Evolutionary conservation across 2,797 vertebrate species (phyloP).

Genomic region (Simalia tracyae): DNA sequence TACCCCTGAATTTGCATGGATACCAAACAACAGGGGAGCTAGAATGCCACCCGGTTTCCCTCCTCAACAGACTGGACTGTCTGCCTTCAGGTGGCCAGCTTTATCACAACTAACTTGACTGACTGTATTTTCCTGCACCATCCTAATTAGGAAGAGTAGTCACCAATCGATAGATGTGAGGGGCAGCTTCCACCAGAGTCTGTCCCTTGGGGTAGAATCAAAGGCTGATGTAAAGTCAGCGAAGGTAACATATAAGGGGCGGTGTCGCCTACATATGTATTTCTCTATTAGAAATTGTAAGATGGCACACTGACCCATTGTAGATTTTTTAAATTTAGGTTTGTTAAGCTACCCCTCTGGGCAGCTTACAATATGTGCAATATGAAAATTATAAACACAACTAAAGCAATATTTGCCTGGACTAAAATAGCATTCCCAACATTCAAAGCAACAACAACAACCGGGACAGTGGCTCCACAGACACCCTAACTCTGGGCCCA

Average conservation of each 20-base stretch:
- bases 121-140: background rate
- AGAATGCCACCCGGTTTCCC: background rate
- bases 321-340: background rate
- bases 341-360: background rate
- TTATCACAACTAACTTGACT: background rate
- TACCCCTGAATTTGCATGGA: background rate
- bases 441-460: background rate
- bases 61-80: background rate
- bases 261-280: background rate
- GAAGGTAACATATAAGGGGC: background rate
- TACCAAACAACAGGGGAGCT: background rate
- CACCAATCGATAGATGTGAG: background rate
- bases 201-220: background rate
- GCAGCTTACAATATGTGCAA: background rate
- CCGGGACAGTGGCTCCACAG: background rate
- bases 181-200: background rate
- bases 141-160: background rate
- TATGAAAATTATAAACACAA: background rate
- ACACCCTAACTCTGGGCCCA: background rate
- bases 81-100: background rate
- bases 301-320: background rate
- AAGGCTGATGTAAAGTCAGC: background rate
- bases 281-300: background rate
- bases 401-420: background rate
- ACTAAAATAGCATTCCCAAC: background rate